Evolutionary conservation across 2,888 invertebrate genomes (phyloP), one percentile per base, ranked within the genome.

Genomic region (Opisthograptis luteolata): DNA sequence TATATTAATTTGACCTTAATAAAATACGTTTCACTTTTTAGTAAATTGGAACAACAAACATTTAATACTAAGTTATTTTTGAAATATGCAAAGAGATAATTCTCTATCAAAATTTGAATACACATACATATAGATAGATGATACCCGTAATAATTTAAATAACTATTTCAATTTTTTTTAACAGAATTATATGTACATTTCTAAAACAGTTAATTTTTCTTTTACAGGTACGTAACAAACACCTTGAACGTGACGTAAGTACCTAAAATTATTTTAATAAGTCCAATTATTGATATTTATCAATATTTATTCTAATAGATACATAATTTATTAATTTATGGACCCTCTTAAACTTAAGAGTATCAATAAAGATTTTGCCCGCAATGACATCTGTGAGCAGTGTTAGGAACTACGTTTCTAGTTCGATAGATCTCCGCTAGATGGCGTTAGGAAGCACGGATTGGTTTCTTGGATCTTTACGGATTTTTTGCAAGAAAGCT

Each of bases 221-320:
- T 50, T 82, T 81, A 31, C 83, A 83, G 82, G 82, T 83, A 83
- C 55, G 83, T 79, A 3, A 64, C 58, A 27, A 12, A 19, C 6
- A 49, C 58, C 55, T 49, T 39, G 31, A 30, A 56, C 54, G 47
- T 55, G 54, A 15, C 49, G 72, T 75, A 68, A 73, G 75, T 76
- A 57, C 42, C 60, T 58, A 53, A 37, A 36, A 48, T 47, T 48
- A 36, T 58, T 58, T 65, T 54, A 62, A 48, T 41, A 36, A 48
- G 41, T 40, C 40, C 49, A 50, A 62, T 49, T 55, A 51, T 0
- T 7, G 22, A 10, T 13, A 20, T 32, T 31, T 3, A 22, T 15
- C 31, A 32, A 41, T 28, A 17, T 12, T 13, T 19, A 14, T 7
- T 19, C 27, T 34, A 27, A 1, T 31, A 53, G 41, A 49, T 1